phyloP scores from a whole-genome alignment of 2,113 vertebrate species.

The Myxocyprinus asiaticus region DNA sequence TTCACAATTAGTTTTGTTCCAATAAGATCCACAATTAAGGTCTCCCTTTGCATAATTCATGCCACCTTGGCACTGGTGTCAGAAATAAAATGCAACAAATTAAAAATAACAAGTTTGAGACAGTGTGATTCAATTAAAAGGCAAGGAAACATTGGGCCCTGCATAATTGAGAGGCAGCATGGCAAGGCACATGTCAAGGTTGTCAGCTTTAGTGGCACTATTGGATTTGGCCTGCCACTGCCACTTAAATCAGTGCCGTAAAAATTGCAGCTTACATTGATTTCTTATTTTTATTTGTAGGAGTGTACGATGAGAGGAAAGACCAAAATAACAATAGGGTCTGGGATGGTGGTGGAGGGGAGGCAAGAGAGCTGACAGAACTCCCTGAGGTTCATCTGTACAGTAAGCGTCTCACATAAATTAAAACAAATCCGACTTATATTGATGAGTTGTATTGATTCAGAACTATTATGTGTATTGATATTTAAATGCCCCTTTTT shows the following conservation, averaged over 20 bases:
- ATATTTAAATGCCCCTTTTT: slow-evolving; percentile 55
- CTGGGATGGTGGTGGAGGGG: background rate
- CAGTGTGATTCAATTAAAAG: slow-evolving; percentile 98
- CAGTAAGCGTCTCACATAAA: slow-evolving; percentile 45
- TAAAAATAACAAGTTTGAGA: slow-evolving; percentile 99
- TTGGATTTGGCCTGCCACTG: slow-evolving; percentile 90
- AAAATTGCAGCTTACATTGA: slow-evolving; percentile 93
- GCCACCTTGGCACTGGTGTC: slow-evolving; percentile 86
- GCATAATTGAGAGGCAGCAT: slow-evolving; percentile 93
- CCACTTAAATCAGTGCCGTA: slow-evolving; percentile 87
- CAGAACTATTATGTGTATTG: slow-evolving; percentile 50
- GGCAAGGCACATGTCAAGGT: slow-evolving; percentile 86
- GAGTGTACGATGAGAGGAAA: slow-evolving; percentile 26
- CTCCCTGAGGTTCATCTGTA: slow-evolving; percentile 44
- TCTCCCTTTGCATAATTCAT: slow-evolving; percentile 95
- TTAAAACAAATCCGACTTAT: slow-evolving; percentile 59
- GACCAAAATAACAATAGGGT: slow-evolving; percentile 37
- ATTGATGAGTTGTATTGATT: slow-evolving; percentile 59
- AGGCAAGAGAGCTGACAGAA: slow-evolving; percentile 6
- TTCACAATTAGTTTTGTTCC: slow-evolving; percentile 95
- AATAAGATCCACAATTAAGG: slow-evolving; percentile 76
- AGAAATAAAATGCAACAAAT: slow-evolving; percentile 99
- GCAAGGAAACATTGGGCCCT: slow-evolving; percentile 92
- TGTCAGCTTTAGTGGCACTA: slow-evolving; percentile 89
- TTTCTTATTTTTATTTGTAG: slow-evolving; percentile 80